These are phyloP conservation scores for Anhinga anhinga DNA, from an alignment of 2,113 vertebrate genomes.

Conservation along the genomic window DNA sequence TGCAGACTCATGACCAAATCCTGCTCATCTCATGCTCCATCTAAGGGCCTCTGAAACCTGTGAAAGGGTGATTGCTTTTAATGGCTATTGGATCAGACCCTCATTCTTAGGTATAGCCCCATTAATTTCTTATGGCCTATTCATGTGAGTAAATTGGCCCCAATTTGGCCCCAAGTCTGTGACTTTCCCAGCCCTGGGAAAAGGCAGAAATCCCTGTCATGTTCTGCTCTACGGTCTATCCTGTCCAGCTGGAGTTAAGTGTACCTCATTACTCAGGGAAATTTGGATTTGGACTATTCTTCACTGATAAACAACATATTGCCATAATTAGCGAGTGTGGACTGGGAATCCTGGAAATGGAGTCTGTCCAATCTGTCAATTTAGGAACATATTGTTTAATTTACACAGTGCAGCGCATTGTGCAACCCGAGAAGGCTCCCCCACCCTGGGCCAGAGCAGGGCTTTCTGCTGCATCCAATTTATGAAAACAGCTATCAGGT, in stretches of 20 bases:
- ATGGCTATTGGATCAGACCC: not conserved
- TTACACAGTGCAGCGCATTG: not conserved
- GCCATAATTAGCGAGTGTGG: slow-evolving; percentile 56
- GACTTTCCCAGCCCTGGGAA: slow-evolving; percentile 34
- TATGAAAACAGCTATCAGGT: not conserved
- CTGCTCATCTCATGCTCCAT: not conserved
- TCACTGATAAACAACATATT: slow-evolving; percentile 65
- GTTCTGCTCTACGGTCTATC: not conserved
- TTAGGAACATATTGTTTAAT: slow-evolving; percentile 37
- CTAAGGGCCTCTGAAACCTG: not conserved
- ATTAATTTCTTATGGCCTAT: not conserved
- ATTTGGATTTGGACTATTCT: slow-evolving; percentile 55
- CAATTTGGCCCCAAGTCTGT: not conserved
- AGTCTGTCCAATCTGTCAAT: slow-evolving; percentile 30
- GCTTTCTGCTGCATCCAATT: not conserved
- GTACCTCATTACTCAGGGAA: slow-evolving; percentile 62
- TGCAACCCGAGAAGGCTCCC: slow-evolving; percentile 16
- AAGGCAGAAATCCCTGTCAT: slow-evolving; percentile 40
- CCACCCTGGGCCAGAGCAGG: not conserved
- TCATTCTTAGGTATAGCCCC: not conserved
- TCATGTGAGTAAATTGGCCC: not conserved
- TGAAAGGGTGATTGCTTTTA: not conserved
- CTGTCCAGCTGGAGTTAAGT: slow-evolving; percentile 63
- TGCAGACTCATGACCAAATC: not conserved
- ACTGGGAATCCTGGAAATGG: slow-evolving; percentile 60